Evolutionary conservation across 2,797 vertebrate species (phyloP).

Genomic region (Molossus alvarezi): DNA sequence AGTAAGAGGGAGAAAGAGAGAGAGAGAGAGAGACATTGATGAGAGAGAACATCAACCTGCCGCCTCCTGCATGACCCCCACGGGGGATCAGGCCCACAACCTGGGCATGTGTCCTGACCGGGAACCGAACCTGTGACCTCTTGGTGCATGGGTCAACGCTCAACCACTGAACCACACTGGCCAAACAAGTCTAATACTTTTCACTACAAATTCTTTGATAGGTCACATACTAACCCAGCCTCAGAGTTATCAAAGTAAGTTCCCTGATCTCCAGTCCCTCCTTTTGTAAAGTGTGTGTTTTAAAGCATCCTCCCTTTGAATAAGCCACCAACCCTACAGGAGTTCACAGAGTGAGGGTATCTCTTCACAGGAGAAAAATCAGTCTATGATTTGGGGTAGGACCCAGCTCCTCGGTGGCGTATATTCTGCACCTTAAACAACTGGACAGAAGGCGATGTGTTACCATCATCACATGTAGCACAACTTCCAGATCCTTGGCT

Average conservation of each 20-base stretch:
- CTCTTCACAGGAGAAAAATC: background rate
- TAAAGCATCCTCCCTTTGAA: constrained; percentile 53
- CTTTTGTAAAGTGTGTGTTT: background rate
- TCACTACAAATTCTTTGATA: background rate
- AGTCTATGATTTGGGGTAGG: background rate
- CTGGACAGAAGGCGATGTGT: background rate
- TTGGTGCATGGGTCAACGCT: too few relatives aligned
- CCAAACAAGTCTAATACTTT: background rate
- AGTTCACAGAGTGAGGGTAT: background rate
- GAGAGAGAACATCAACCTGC: too few relatives aligned
- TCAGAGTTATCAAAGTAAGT: background rate
- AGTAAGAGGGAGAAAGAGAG: too few relatives aligned
- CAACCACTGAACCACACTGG: too few relatives aligned
- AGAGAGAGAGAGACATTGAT: too few relatives aligned
- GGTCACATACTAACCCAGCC: background rate
- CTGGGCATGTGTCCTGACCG: too few relatives aligned
- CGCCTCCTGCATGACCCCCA: too few relatives aligned
- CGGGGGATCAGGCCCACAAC: too few relatives aligned
- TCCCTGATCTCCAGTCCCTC: background rate
- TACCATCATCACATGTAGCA: background rate
- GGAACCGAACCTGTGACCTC: too few relatives aligned
- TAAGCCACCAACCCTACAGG: constrained; percentile 24
- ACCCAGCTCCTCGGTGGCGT: background rate
- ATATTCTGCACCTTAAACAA: background rate
- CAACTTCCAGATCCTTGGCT: constrained; percentile 10